A percentile compares a stretch with the other conserved stretches of the same genome.
phyloP scores from a whole-genome alignment of 2,113 vertebrate species.

The Nothoprocta pentlandii region DNA sequence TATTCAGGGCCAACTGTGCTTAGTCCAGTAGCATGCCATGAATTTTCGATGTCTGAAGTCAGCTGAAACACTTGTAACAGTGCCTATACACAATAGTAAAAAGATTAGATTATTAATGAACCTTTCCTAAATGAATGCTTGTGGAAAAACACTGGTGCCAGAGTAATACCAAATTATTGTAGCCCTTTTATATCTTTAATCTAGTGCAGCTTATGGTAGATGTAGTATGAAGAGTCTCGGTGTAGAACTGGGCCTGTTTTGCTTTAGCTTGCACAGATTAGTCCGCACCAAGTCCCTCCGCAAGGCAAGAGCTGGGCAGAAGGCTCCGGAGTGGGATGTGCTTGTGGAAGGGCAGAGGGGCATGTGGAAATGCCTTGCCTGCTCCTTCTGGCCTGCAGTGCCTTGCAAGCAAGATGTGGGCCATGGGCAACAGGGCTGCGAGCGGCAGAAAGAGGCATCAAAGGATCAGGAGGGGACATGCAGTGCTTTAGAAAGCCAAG shows the following conservation, averaged over 20 bases:
- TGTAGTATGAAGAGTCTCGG: not conserved
- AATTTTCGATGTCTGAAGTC: not conserved
- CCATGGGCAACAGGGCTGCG: not conserved
- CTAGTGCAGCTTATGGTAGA: not conserved
- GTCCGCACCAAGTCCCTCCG: not conserved
- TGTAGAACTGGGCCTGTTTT: not conserved
- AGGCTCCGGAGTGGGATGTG: not conserved
- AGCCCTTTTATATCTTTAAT: not conserved
- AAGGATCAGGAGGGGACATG: not conserved
- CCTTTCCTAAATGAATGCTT: not conserved
- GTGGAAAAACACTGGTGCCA: fast-evolving
- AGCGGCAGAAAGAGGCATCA: not conserved
- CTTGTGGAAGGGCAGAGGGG: fast-evolving
- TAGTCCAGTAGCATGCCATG: not conserved
- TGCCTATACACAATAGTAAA: not conserved
- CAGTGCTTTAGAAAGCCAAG: not conserved
- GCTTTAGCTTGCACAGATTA: not conserved
- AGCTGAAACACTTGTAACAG: not conserved
- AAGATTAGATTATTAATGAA: not conserved
- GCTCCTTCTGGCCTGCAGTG: not conserved
- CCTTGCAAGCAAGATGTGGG: not conserved
- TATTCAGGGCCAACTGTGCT: not conserved
- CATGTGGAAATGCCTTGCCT: not conserved
- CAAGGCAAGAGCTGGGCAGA: not conserved
- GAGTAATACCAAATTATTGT: not conserved